Percentiles rank a stretch among this genome's conserved stretches.
phyloP scores from a whole-genome alignment of 2,113 vertebrate species.

The Pollachius pollachius region DNA sequence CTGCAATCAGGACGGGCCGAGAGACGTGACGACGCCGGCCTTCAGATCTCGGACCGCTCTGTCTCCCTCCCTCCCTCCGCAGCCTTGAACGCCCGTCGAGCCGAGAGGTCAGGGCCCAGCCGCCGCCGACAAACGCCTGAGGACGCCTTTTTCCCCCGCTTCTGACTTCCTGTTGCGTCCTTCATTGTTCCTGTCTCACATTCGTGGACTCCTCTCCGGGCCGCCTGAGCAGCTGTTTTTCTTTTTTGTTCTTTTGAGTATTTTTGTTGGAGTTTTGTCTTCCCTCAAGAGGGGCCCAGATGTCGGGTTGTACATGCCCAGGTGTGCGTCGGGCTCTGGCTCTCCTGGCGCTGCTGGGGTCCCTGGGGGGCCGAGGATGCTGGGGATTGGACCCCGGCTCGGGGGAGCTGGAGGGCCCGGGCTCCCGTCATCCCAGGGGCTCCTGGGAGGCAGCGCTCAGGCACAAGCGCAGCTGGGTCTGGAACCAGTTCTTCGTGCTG shows the following conservation, averaged over 20 bases:
- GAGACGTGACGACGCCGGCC: background rate
- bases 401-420: background rate
- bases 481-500: constrained; percentile 92
- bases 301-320: background rate
- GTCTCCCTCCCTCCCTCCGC: too few species aligned
- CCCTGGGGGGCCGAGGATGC: background rate
- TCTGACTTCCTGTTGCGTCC: background rate
- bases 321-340: background rate
- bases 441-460: background rate
- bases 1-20: background rate
- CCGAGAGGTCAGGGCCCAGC: background rate
- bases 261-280: background rate
- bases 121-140: background rate
- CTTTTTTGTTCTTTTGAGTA: background rate
- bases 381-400: background rate
- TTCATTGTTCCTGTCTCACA: background rate
- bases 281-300: background rate
- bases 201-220: background rate
- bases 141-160: background rate
- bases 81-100: background rate
- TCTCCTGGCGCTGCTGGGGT: background rate
- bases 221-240: background rate
- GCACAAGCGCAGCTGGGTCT: constrained; percentile 87
- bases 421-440: background rate
- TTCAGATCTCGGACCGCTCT: too few species aligned